A percentile compares a stretch with the other conserved stretches of the same genome.
These are phyloP conservation scores for Gymnorhina tibicen DNA, from an alignment of 2,113 vertebrate species.

Conservation along the genomic window DNA sequence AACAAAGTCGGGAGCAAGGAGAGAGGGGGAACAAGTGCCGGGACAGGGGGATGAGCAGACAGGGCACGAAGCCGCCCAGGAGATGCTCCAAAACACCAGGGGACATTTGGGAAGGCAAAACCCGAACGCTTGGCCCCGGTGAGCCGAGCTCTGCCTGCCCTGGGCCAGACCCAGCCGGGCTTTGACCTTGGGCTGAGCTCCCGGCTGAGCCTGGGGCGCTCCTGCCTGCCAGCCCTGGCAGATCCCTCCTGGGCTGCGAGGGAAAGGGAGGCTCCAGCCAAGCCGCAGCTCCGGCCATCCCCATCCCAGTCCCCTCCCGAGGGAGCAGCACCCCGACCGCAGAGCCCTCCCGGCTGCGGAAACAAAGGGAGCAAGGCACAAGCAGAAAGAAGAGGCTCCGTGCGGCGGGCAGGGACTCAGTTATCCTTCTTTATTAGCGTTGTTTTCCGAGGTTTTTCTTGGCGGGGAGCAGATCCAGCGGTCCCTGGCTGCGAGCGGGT, in stretches of 20 bases:
- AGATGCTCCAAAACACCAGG: neutral
- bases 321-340: neutral
- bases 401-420: neutral
- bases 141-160: neutral
- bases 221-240: neutral
- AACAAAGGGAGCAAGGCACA: neutral
- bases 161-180: neutral
- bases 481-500: neutral
- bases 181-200: neutral
- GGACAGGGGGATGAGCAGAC: neutral
- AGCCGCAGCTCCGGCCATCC: neutral
- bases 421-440: neutral
- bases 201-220: neutral
- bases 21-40: neutral
- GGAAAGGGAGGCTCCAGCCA: neutral
- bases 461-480: neutral
- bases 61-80: neutral
- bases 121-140: accelerated
- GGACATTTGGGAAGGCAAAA: neutral
- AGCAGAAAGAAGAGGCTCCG: neutral
- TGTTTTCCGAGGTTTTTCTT: neutral
- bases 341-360: neutral
- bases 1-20: neutral
- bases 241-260: neutral
- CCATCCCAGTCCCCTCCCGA: accelerated